Evolutionary conservation across 2,113 vertebrate species (phyloP), one percentile per base, ranked within the genome.

Genomic region (Menura novaehollandiae): DNA sequence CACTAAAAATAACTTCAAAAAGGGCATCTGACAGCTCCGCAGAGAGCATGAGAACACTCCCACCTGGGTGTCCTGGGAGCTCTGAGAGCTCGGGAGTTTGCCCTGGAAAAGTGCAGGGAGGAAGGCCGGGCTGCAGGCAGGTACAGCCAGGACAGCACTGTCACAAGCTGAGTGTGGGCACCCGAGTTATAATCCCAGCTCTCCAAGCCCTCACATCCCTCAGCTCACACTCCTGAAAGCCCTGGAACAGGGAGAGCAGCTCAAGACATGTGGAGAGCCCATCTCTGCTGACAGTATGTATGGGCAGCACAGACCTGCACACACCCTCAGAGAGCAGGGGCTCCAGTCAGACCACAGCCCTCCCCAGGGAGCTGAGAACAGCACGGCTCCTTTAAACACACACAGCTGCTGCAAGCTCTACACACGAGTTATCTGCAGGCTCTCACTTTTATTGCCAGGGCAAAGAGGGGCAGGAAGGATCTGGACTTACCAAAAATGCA

Each of bases 1-100:
- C 0, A 2, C 95, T 96, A 97, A 96, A 97, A 96, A 96, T 97
- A 97, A 88, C 96, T 96, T 92, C 96, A 96, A 90, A 96, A 96
- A 96, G 96, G 96, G 88, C 93, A 96, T 92, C 83, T 95, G 79
- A 93, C 60, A 87, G 76, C 90, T 55, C 85, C 2, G 20, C 7
- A 5, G 83, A 83, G 88, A 92, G 93, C 81, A 91, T 10, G 76
- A 72, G 81, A 95, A 85, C 62, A 79, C 91, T 94, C 89, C 96
- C 91, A 95, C 88, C 95, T 94, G 72, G 22, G 59, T 77, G 93
- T 83, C 93, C 90, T 22, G 55, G 49, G 73, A 67, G 79, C 75
- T 85, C 43, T 1, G 1, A n/a, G 41, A 95, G 53, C 62, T 85
- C 7, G 0, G 28, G 66, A 84, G 49, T 24, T 56, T 78, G 80